Evolutionary conservation across 2,113 vertebrate genomes (phyloP).

Genomic region (Corythoichthys haematopterus): DNA sequence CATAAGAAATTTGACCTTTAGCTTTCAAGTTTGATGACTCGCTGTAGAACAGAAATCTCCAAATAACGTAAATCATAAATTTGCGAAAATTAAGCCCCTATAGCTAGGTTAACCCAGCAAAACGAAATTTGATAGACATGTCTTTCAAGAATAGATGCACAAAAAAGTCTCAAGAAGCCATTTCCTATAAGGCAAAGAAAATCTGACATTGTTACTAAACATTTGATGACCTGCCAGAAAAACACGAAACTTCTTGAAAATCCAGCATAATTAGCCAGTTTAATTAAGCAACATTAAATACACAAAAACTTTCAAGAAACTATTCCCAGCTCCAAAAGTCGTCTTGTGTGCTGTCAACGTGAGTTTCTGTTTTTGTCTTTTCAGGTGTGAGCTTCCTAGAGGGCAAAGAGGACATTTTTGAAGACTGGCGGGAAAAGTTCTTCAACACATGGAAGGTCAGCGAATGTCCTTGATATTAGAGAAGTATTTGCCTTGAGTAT

Average conservation of each 20-base stretch:
- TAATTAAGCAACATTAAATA: neutral
- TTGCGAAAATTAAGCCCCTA: neutral
- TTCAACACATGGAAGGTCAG: slow-evolving; percentile 90
- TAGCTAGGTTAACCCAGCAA: neutral
- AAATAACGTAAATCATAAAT: no score
- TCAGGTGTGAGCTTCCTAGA: slow-evolving; percentile 86
- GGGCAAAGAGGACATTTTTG: slow-evolving; percentile 83
- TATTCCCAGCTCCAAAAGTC: neutral
- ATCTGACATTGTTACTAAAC: no score
- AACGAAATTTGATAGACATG: no score
- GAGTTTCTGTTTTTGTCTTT: neutral
- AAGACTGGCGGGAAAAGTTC: slow-evolving; percentile 87
- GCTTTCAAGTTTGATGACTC: no score
- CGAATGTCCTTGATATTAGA: neutral
- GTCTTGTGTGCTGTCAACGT: neutral
- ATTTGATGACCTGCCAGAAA: no score
- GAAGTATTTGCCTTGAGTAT: neutral
- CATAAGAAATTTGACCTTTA: no score
- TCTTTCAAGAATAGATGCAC: no score
- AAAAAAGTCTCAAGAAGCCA: no score
- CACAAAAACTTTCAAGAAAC: no score
- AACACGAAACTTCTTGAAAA: no score
- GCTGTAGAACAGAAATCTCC: no score
- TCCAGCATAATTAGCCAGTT: neutral
- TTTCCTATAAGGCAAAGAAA: no score